Evolutionary conservation across 2,888 invertebrate species (phyloP).

Genomic region (Drosophila anceps): DNA sequence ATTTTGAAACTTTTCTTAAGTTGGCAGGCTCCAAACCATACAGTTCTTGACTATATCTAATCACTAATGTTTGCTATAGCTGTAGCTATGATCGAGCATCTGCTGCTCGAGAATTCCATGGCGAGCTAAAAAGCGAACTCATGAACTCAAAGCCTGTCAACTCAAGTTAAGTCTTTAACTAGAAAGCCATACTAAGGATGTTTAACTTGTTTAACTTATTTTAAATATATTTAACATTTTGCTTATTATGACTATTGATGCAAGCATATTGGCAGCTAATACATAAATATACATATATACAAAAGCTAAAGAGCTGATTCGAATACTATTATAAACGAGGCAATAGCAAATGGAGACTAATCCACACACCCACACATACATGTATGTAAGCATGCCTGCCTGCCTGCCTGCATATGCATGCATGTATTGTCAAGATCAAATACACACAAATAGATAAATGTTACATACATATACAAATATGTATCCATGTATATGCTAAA

Average conservation of each 20-base stretch:
- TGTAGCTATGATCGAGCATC: too few species aligned
- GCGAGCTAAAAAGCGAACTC: too few species aligned
- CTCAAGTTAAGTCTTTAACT: too few species aligned
- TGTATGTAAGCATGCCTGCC: too few species aligned
- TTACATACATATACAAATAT: neutral
- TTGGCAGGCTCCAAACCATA: too few species aligned
- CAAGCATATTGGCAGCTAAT: constrained; percentile 2
- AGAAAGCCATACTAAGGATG: too few species aligned
- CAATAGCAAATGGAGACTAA: neutral
- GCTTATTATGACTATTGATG: neutral
- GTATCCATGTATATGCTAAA: neutral
- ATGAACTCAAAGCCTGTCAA: too few species aligned
- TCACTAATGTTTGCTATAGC: too few species aligned
- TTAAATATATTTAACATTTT: neutral
- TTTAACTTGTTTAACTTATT: neutral
- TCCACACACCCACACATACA: constrained; percentile 7
- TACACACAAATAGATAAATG: neutral
- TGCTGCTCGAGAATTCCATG: too few species aligned
- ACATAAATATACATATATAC: constrained; percentile 5
- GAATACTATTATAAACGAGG: constrained; percentile 7
- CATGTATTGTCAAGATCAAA: constrained; percentile 17
- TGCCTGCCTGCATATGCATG: constrained; percentile 13
- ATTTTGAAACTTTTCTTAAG: too few species aligned
- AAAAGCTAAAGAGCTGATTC: constrained; percentile 3
- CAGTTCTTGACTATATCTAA: too few species aligned